Base-by-base conservation (phyloP, 2,113 vertebrate genomes). In the Platysteira castanea region DNA sequence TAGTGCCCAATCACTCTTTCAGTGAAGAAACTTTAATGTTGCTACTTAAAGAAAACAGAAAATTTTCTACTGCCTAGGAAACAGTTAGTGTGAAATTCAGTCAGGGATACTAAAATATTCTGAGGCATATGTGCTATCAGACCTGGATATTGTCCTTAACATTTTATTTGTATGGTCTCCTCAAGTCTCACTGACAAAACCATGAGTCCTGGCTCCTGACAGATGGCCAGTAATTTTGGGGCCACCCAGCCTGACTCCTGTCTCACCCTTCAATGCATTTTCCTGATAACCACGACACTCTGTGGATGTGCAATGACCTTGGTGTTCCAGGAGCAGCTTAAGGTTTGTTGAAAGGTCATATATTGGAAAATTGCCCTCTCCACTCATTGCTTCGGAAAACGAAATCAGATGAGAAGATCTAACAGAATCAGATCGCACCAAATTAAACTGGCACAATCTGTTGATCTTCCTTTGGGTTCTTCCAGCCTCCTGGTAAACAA, bases 371-470 rank as follows among this genome's bases (percentile, higher is more conserved):
- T 33, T 92, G 39, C 60, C 53, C 53, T 92, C 60, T 84, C 71
- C 44, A 53, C n/a, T 84, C 35, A 52, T 8, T 52, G 70, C 86
- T 95, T 86, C 1, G 0, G 70, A 88, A 91, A 90, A 75, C 2
- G 1, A 89, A 90, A 96, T 93, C 76, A 75, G 86, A 67, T 90
- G 73, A 96, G 89, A 86, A 96, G 71, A 93, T 96, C 77, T 93
- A 49, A 50, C 13, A 54, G 68, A 90, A 85, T 79, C 82, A 95
- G 84, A 88, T 88, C 54, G 0, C 57, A 83, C 50, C 35, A 88
- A 93, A 80, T 84, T 90, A 90, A 95, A 73, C 30, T 41, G 63
- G 60, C 19, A 37, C 54, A 75, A 89, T 95, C 95, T 95, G 16
- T 80, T 93, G 35, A 90, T 94, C 92, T 95, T 70, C 14, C 15